Conservation (phyloP, 2,113 vertebrate genomes). For the Microtus oregoni region DNA sequence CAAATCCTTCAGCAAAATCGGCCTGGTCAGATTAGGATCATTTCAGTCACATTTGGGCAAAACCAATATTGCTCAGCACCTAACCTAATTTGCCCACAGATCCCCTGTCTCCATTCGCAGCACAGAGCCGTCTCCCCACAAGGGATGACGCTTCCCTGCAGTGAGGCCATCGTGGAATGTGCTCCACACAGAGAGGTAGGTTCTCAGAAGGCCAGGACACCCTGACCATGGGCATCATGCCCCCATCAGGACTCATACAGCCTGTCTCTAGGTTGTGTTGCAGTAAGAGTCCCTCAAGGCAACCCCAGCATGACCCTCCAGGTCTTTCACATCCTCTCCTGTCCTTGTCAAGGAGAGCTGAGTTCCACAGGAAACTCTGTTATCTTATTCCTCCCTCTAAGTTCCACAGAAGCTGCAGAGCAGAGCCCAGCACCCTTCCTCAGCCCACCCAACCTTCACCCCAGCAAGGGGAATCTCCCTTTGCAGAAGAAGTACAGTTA, state of each 20-base stretch:
- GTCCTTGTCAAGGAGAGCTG: neutral
- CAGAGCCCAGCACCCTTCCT: neutral
- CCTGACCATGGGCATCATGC: neutral
- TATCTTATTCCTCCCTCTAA: neutral
- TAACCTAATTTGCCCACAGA: neutral
- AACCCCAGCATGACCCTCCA: neutral
- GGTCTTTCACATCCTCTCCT: neutral
- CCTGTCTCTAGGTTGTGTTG: neutral
- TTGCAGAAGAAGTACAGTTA: accelerated
- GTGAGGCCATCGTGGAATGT: neutral
- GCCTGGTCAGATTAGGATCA: neutral
- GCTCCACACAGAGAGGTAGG: neutral
- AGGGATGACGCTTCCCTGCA: neutral
- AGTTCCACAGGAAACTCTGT: accelerated
- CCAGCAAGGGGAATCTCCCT: too few relatives aligned
- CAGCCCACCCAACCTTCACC: neutral
- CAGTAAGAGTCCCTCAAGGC: neutral
- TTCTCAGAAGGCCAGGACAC: neutral
- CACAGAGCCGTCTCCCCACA: too few relatives aligned
- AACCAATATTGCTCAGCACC: neutral
- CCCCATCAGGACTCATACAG: neutral
- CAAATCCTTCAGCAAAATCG: neutral
- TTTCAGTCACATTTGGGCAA: neutral
- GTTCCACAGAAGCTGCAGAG: neutral
- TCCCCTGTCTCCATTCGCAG: neutral